A percentile compares a stretch with the other conserved stretches of the same genome.
Conservation (phyloP, 30 jellyfish, hydroid and myxozoan species). For the Nemopilema nomurai region DNA sequence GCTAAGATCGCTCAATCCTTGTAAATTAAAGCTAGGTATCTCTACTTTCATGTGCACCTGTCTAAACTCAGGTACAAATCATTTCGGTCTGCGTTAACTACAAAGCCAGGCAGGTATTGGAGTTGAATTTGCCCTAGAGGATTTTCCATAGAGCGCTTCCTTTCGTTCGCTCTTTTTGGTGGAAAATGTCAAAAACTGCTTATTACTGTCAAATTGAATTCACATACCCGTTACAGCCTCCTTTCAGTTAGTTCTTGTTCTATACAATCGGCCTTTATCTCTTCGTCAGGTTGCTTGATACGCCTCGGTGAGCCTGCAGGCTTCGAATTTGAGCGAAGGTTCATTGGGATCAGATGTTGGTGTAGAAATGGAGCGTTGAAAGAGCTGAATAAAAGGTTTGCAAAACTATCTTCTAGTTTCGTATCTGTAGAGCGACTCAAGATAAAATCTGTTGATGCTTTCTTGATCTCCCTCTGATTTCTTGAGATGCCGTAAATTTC, state of each 20-base stretch:
- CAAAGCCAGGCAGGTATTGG: no score
- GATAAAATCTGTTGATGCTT: no score
- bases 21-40: no score
- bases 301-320: not conserved
- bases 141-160: not conserved
- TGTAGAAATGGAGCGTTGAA: not conserved
- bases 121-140: not conserved
- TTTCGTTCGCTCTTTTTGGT: not conserved
- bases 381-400: not conserved
- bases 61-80: no score
- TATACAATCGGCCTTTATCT: not conserved
- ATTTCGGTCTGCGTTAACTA: no score
- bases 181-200: not conserved
- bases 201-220: not conserved
- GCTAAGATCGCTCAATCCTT: no score
- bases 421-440: no score
- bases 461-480: no score
- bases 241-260: not conserved
- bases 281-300: not conserved
- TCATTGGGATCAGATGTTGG: not conserved
- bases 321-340: not conserved
- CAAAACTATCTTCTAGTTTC: not conserved
- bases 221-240: not conserved
- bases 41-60: no score
- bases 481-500: no score